These are phyloP conservation scores for Chloroceryle aenea DNA, from an alignment of 2,113 vertebrate genomes.

Conservation along the genomic window DNA sequence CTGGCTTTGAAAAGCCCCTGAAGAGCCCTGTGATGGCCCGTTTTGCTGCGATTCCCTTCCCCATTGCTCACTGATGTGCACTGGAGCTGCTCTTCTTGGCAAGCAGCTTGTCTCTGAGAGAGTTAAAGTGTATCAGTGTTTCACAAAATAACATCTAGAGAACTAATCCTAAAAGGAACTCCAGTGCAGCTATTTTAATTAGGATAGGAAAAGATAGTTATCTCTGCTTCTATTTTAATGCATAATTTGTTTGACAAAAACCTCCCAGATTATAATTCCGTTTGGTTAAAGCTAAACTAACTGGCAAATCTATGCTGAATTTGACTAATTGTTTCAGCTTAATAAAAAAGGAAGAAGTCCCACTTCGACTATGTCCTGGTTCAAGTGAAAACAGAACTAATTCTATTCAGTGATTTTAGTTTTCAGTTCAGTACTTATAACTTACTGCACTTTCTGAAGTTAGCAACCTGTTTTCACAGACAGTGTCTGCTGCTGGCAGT, in stretches of 20 bases:
- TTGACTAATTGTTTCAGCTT: not conserved
- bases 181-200: not conserved
- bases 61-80: too few species aligned
- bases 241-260: not conserved
- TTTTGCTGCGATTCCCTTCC: too few species aligned
- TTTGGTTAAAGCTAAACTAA: not conserved
- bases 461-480: too few species aligned
- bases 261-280: not conserved
- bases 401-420: too few species aligned
- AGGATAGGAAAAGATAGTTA: not conserved
- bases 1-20: too few species aligned
- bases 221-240: not conserved
- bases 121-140: not conserved
- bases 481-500: too few species aligned
- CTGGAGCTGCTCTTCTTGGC: too few species aligned
- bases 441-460: too few species aligned
- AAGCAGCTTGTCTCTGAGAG: not conserved
- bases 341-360: not conserved
- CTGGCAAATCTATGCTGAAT: not conserved
- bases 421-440: too few species aligned
- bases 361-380: not conserved
- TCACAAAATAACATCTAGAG: not conserved
- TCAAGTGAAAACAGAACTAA: too few species aligned
- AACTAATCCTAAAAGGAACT: not conserved
- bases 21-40: too few species aligned